Conservation (phyloP, 2,797 vertebrate genomes). For the Harpagifer antarcticus region DNA sequence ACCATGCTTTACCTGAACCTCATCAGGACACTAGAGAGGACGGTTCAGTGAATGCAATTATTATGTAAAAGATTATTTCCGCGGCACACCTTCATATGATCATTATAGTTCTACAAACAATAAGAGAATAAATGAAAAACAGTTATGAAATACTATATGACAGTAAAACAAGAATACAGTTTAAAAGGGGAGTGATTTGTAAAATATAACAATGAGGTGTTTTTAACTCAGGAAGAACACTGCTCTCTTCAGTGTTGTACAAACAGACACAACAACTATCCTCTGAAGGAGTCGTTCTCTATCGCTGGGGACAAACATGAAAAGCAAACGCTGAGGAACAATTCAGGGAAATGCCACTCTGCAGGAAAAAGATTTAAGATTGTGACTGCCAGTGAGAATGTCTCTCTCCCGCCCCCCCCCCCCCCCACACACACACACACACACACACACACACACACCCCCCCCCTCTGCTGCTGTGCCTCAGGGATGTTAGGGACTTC, state of each 20-base stretch:
- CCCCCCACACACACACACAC: neutral
- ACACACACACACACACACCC: neutral
- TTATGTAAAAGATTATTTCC: too few species aligned
- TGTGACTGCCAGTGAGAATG: slow-evolving; percentile 64
- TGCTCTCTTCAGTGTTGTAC: slow-evolving; percentile 44
- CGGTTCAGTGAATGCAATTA: too few species aligned
- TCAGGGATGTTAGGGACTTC: slow-evolving; percentile 41
- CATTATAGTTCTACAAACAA: too few species aligned
- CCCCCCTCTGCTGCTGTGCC: slow-evolving; percentile 31
- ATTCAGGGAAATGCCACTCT: slow-evolving; percentile 74
- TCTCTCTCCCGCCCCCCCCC: too few species aligned
- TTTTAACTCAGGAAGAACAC: slow-evolving; percentile 50
- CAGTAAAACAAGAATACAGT: too few species aligned
- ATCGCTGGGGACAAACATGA: slow-evolving; percentile 71
- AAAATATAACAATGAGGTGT: neutral
- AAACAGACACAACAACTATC: slow-evolving; percentile 60
- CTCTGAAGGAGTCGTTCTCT: slow-evolving; percentile 66
- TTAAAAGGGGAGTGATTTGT: too few species aligned
- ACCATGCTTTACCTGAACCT: too few species aligned
- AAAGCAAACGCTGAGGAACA: slow-evolving; percentile 53
- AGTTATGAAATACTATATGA: too few species aligned
- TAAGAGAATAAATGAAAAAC: too few species aligned
- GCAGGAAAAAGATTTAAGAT: slow-evolving; percentile 67
- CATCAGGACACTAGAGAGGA: too few species aligned
- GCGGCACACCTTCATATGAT: too few species aligned